Evolutionary conservation across 2,888 invertebrate species (phyloP), one percentile per base, ranked within the genome.

Genomic region (Caenorhabditis sp.): DNA sequence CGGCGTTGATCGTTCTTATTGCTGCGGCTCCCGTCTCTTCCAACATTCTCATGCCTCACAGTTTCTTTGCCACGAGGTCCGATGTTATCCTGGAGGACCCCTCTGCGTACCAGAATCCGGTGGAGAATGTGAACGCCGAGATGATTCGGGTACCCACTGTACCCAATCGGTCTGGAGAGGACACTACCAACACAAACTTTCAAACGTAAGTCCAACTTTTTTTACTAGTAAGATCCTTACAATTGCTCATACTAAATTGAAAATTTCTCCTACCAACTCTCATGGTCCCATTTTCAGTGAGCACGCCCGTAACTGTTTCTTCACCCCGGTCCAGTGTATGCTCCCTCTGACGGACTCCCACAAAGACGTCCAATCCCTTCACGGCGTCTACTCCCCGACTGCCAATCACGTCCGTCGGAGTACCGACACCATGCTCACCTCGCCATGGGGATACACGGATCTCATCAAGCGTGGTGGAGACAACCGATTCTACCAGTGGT

Each of bases 281-380:
- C 12, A 41, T 61, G 16, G n/a, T 49, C 16, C 31, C 24, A 22
- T 69, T 83, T 75, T 16, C 47, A 80, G 74, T 24, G 54, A 68
- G 38, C 83, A 84, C 68, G 72, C 58, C 35, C 75, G 83, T 1
- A 84, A 84, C 59, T 84, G 83, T 58, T 84, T 84, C 69, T 80
- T 84, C 80, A 84, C 83, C 3, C 83, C 83, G 12, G 83, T 84
- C 31, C 83, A 84, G 76, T 84, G 83, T 61, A 75, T 84, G 80
- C 66, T 84, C 7, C 83, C 83, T 2, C 7, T 61, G 14, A 66
- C 70, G 3, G 75, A 75, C n/a, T 66, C 80, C 14, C 83, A 84
- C 64, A 84, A 76, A 66, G 80, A 84, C 38, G 51, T 84, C 7
- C 83, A 72, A 63, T 80, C 83, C 3, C 66, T 84, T 8, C 83